Percentiles rank a stretch among this genome's conserved stretches.
Evolutionary conservation across 2,888 invertebrate genomes (phyloP).

Genomic region (Patella ulyssiponensis): DNA sequence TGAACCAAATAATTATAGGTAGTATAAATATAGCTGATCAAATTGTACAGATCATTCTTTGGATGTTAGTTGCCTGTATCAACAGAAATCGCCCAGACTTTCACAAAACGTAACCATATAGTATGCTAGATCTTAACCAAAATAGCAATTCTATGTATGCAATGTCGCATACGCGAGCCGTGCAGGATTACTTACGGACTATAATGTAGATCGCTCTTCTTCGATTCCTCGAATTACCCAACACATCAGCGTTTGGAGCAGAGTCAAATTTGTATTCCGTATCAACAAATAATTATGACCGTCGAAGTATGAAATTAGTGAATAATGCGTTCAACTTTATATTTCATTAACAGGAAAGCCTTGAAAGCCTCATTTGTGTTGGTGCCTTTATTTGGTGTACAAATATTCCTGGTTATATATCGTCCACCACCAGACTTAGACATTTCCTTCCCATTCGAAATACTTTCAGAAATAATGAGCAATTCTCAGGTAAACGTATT

Average conservation of each 20-base stretch:
- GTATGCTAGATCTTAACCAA: background rate
- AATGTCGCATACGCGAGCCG: too few relatives aligned
- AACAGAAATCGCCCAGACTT: background rate
- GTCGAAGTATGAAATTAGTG: too few relatives aligned
- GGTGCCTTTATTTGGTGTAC: constrained; percentile 68
- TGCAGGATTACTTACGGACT: too few relatives aligned
- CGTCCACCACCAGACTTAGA: constrained; percentile 47
- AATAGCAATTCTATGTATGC: too few relatives aligned
- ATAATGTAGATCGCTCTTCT: too few relatives aligned
- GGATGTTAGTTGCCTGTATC: constrained; percentile 8
- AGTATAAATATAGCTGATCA: background rate
- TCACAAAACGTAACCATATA: background rate
- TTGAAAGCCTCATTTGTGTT: constrained; percentile 68
- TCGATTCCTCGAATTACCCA: too few relatives aligned
- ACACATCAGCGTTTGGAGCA: too few relatives aligned
- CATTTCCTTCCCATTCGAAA: constrained; percentile 45
- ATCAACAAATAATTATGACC: too few relatives aligned
- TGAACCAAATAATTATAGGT: constrained; percentile 69
- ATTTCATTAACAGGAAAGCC: constrained; percentile 25
- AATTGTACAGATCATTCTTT: too few relatives aligned
- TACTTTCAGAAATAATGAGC: constrained; percentile 48
- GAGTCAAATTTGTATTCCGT: too few relatives aligned
- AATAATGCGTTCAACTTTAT: too few relatives aligned
- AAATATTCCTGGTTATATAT: constrained; percentile 66
- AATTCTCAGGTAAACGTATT: constrained; percentile 55